Evolutionary conservation across 2,888 invertebrate species (phyloP), one percentile per base, ranked within the genome.

Genomic region (Maniola hyperantus): DNA sequence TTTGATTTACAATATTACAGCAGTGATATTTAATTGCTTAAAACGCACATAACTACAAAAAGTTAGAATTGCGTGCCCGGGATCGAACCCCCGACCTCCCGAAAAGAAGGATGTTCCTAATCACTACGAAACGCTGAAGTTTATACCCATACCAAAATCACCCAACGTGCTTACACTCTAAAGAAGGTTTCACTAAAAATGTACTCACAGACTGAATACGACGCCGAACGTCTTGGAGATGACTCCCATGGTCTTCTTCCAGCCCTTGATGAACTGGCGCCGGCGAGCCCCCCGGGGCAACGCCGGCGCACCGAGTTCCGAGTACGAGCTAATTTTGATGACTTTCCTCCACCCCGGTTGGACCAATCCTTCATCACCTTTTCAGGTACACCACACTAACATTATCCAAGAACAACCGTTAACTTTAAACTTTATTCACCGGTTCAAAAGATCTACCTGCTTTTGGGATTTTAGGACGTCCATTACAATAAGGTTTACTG

Each of bases 161-260:
- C 26, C 26, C 26, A 26, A 26, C 26, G 26, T 4, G 26, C 26
- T 26, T 26, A 26, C 26, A 26, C n/a, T n/a, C n/a, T n/a, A n/a
- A n/a, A n/a, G n/a, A 26, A 26, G 4, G 1, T 26, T 26, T 26
- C 26, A 26, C 26, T 26, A 26, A 26, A 26, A 36, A 50, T 39
- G 26, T 69, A 95, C 96, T 96, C 91, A 96, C 96, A 96, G 95
- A 91, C 95, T 95, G 94, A 96, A 96, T 84, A 96, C 94, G 84
- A 96, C 95, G 88, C 96, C 95, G 77, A 96, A 94, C 69, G 96
- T 95, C 88, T 96, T 96, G 69, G 96, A 95, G 77, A 96, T 95
- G 84, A 96, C 95, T 77, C 96, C 96, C 96, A 96, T 96, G 81
- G 91, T 92, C 81, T 90, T 91, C 85, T 90, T 90, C 91, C 88